Percentiles rank a stretch among this genome's conserved stretches.
phyloP scores from a whole-genome alignment of 2,888 invertebrate genomes.

The Linhomoeus sp. region DNA sequence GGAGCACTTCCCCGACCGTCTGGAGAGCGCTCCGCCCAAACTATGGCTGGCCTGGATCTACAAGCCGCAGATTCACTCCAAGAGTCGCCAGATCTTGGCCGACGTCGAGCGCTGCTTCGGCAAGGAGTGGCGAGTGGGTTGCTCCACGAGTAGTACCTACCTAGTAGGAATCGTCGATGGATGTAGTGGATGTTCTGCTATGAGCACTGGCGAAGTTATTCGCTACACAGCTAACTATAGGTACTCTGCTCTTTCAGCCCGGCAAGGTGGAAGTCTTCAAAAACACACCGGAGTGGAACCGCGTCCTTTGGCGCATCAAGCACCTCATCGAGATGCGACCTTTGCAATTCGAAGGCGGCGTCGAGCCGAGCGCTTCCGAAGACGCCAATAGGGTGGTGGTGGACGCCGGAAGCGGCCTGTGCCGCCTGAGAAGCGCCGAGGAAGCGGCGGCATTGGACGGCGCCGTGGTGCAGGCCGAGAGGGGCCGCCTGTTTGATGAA shows the following conservation, averaged over 20 bases:
- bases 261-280: constrained; percentile 17
- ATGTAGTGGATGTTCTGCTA: no score
- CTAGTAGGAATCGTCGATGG: no score
- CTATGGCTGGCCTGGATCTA: constrained; percentile 2
- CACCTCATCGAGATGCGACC: constrained; percentile 26
- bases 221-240: no score
- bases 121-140: background rate
- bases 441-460: constrained; percentile 9
- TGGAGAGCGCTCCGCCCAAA: background rate
- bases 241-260: constrained; percentile 9
- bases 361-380: constrained; percentile 14
- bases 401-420: no score
- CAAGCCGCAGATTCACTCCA: background rate
- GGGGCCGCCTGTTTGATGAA: background rate
- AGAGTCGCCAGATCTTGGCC: no score
- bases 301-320: constrained; percentile 20
- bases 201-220: background rate
- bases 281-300: constrained; percentile 22
- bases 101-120: no score
- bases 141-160: constrained; percentile 1
- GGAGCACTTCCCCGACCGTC: background rate
- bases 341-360: constrained; percentile 26
- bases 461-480: no score
- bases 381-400: no score
- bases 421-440: constrained; percentile 1